These are phyloP conservation scores for Polietes domitor DNA, from an alignment of 2,888 invertebrate species.

Conservation along the genomic window DNA sequence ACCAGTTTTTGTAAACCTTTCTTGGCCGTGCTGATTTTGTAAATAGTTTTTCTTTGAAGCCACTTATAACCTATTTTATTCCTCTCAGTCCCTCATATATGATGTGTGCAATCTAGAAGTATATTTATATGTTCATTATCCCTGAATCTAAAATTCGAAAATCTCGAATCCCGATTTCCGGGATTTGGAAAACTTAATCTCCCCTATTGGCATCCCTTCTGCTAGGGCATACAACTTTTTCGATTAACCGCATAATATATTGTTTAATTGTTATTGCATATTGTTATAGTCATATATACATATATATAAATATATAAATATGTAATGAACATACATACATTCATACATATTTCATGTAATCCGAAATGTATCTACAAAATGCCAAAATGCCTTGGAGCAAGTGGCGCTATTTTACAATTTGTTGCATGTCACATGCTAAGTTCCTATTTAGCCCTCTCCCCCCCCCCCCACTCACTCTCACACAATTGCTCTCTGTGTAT, in stretches of 20 bases:
- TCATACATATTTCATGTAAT: background rate
- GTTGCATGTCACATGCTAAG: conserved; percentile 65
- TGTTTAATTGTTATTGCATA: background rate
- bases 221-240: background rate
- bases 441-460: background rate
- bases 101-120: no score
- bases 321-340: background rate
- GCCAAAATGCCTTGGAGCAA: conserved; percentile 52
- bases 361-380: conserved; percentile 39
- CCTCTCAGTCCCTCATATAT: no score
- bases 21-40: no score
- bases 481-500: conserved; percentile 32
- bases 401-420: conserved; percentile 65
- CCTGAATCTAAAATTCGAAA: no score
- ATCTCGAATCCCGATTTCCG: no score
- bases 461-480: no score
- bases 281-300: background rate
- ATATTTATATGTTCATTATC: no score
- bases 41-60: no score
- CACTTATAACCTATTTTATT: no score
- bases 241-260: background rate
- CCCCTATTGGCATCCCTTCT: no score
- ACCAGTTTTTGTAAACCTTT: no score
- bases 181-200: no score
- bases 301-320: background rate